Conservation (phyloP, 1,140 invertebrate species). For the Nasonia longicornis region DNA sequence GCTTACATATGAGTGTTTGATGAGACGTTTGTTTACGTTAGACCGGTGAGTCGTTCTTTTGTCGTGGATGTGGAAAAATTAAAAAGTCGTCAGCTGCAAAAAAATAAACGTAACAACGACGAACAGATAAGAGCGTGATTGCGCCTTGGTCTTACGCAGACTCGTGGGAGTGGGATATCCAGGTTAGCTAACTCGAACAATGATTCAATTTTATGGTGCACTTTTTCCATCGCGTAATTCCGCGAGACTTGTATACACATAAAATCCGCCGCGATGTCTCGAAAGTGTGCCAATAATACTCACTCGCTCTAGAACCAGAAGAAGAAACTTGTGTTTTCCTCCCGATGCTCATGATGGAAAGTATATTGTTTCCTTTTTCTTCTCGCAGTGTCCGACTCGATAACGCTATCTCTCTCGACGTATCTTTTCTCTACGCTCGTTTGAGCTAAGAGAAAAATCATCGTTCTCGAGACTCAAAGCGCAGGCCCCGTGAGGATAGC, state of each 20-base stretch:
- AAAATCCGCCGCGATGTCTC: background rate
- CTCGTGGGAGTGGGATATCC: too few species aligned
- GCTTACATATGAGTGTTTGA: background rate
- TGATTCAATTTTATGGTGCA: too few species aligned
- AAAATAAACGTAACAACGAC: too few species aligned
- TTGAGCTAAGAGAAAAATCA: conserved; percentile 16
- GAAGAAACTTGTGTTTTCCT: conserved; percentile 6
- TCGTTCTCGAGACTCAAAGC: background rate
- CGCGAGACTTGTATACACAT: background rate
- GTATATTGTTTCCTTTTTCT: conserved; percentile 20
- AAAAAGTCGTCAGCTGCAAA: background rate
- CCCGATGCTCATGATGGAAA: conserved; percentile 2
- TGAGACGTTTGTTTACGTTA: background rate
- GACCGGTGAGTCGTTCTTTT: background rate
- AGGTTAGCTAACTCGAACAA: too few species aligned
- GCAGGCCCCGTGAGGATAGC: too few species aligned
- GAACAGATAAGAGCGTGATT: too few species aligned
- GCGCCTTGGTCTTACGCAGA: too few species aligned
- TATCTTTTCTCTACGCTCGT: conserved; percentile 25
- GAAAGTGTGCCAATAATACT: background rate
- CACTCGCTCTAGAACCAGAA: background rate
- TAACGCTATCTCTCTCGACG: background rate
- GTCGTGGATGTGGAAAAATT: background rate
- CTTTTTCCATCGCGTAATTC: background rate
- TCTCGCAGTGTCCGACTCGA: background rate